Base-by-base conservation (phyloP, 2,888 invertebrate species). In the Tiliacea aurago region DNA sequence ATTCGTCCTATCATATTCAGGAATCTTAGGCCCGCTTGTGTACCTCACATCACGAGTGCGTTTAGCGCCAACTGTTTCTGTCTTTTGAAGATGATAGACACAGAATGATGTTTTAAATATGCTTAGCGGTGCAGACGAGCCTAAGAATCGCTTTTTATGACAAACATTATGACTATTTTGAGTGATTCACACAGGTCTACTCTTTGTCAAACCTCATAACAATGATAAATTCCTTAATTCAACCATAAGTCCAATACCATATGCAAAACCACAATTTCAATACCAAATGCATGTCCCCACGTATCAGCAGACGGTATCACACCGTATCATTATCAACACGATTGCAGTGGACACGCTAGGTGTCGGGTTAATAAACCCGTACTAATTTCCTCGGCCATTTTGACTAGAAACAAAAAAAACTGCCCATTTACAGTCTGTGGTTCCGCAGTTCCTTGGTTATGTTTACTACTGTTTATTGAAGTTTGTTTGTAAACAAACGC, bases 331-430 rank as follows among this genome's bases (percentile, higher is more conserved):
- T 84, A 84, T 64, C 67, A 61, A 72, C 73, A 80, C 80, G 76
- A 73, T 66, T 78, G 84, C 79, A 84, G 75, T 61, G 73, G 72
- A 70, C 86, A 86, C 86, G 86, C 86, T 69, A 86, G 62, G 69
- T 67, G 66, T 61, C 65, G 53, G 84, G 86, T 76, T 84, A 78
- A 73, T 64, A 80, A 61, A 78, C 85, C 53, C 33, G 49, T 45
- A 73, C 73, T 91, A 89, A 91, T 92, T 91, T 91, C 86, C 88
- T 85, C 81, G 80, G 80, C 78, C 83, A 87, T 86, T 87, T 86
- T 85, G 85, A 76, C 85, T 84, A 86, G 85, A 75, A 59, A 78
- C 84, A 80, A 88, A 92, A 72, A 85, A 87, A 72, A 63, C 65
- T 63, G 68, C 72, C 62, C 69, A 64, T 76, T 70, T 70, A 64